These are phyloP conservation scores for Philopotamus ludificatus DNA, from an alignment of 1,140 invertebrate species.

Conservation along the genomic window DNA sequence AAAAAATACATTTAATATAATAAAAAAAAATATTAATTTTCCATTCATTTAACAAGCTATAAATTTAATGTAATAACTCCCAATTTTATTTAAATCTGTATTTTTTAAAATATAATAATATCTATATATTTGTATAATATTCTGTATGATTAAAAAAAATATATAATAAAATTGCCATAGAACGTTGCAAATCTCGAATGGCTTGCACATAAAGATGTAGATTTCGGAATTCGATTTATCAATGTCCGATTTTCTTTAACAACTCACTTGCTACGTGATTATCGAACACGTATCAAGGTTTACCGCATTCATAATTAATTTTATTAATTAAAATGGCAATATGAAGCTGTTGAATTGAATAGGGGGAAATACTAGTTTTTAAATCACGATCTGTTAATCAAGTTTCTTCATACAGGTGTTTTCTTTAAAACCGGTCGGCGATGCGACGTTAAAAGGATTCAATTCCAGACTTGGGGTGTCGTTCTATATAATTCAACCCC, in stretches of 20 bases:
- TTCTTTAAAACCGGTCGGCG: not conserved
- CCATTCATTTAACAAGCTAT: not conserved
- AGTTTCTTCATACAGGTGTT: not conserved
- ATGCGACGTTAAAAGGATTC: too few species aligned
- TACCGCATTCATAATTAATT: not conserved
- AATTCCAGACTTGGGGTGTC: too few species aligned
- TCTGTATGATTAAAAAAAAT: too few species aligned
- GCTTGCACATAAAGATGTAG: not conserved
- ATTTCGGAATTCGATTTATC: conserved; percentile 14
- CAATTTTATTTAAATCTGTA: not conserved
- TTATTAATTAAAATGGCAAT: not conserved
- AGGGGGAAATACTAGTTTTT: too few species aligned
- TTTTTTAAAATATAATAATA: too few species aligned
- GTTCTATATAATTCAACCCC: too few species aligned
- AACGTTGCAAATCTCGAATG: not conserved
- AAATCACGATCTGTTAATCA: too few species aligned
- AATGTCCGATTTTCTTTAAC: conserved; percentile 10
- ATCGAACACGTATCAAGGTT: not conserved
- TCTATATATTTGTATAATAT: too few species aligned
- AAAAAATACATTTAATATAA: too few species aligned
- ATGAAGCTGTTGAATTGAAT: not conserved
- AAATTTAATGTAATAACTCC: not conserved
- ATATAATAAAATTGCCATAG: not conserved
- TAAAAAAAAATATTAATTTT: too few species aligned
- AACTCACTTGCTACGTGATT: not conserved